These are phyloP conservation scores for Caenorhabditis brenneri DNA, from an alignment of 1,140 invertebrate genomes.

Conservation along the genomic window DNA sequence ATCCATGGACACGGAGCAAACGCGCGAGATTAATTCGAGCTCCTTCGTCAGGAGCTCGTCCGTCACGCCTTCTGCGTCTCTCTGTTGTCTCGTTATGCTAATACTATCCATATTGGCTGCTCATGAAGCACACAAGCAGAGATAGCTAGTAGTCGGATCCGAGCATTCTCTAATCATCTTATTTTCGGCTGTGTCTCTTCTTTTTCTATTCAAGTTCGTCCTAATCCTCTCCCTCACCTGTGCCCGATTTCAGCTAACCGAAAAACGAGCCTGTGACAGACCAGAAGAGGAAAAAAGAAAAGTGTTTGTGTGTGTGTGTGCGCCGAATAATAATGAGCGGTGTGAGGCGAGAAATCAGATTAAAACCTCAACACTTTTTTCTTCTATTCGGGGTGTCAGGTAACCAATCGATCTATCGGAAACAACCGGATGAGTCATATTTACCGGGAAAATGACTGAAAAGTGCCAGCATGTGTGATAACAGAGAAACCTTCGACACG, in stretches of 20 bases:
- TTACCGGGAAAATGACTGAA: not conserved
- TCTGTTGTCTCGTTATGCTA: not conserved
- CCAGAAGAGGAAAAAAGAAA: not conserved
- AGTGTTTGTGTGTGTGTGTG: not conserved
- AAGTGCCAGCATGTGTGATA: not conserved
- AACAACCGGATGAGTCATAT: not conserved
- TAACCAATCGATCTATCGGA: slow-evolving; percentile 7
- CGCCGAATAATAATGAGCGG: slow-evolving; percentile 15
- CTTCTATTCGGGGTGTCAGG: not conserved
- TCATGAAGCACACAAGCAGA: not conserved
- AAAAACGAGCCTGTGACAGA: not conserved
- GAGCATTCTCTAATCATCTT: not conserved
- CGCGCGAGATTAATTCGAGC: slow-evolving; percentile 10
- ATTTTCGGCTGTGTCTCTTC: not conserved
- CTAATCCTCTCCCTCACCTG: slow-evolving; percentile 23
- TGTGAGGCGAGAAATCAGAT: slow-evolving; percentile 10
- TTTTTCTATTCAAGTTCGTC: slow-evolving; percentile 12
- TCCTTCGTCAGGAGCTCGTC: not conserved
- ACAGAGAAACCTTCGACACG: too few species aligned
- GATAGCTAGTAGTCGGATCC: not conserved
- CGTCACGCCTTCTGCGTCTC: slow-evolving; percentile 1
- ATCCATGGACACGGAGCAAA: not conserved
- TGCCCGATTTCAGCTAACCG: not conserved
- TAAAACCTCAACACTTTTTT: not conserved
- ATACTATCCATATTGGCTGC: not conserved